Percentiles rank a stretch among this genome's conserved stretches.
Evolutionary conservation across 2,888 invertebrate genomes (phyloP).

Genomic region (Pristionchus entomophagus): DNA sequence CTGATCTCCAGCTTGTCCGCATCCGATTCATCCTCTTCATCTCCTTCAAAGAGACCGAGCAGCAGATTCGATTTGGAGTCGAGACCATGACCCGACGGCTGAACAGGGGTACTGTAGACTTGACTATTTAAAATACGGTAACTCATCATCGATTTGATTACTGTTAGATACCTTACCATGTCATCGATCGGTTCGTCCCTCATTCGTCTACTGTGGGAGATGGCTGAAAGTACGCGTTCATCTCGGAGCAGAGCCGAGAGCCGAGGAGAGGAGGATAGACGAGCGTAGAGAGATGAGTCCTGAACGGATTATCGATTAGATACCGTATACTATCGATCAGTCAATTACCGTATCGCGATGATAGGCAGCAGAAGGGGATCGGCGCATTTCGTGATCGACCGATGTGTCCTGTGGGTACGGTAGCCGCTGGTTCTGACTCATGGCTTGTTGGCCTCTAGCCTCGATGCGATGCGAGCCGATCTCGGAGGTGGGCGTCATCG

Average conservation of each 20-base stretch:
- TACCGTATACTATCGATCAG: not conserved
- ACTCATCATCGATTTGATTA: not conserved
- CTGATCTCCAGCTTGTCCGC: constrained; percentile 14
- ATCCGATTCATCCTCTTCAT: constrained; percentile 3
- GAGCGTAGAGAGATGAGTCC: constrained; percentile 7
- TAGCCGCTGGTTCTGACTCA: not conserved
- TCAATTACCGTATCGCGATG: not conserved
- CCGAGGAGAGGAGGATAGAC: constrained; percentile 38
- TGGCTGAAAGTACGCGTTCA: not conserved
- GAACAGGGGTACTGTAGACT: not conserved
- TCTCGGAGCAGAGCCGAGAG: constrained; percentile 23
- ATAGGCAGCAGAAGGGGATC: not conserved
- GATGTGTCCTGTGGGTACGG: not conserved
- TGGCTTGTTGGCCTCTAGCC: not conserved
- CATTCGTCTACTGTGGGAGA: constrained; percentile 25
- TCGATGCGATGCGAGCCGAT: constrained; percentile 21
- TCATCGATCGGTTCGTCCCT: constrained; percentile 45
- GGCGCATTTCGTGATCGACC: constrained; percentile 15
- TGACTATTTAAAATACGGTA: too few relatives aligned
- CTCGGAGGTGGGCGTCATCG: constrained; percentile 29
- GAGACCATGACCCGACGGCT: not conserved
- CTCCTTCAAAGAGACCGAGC: constrained; percentile 39
- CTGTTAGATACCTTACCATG: not conserved
- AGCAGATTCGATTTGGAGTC: constrained; percentile 36
- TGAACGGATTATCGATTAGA: not conserved